Percentiles rank a stretch among this genome's conserved stretches.
Evolutionary conservation across 2,888 invertebrate species (phyloP).

Genomic region (Cheilosia pagana): DNA sequence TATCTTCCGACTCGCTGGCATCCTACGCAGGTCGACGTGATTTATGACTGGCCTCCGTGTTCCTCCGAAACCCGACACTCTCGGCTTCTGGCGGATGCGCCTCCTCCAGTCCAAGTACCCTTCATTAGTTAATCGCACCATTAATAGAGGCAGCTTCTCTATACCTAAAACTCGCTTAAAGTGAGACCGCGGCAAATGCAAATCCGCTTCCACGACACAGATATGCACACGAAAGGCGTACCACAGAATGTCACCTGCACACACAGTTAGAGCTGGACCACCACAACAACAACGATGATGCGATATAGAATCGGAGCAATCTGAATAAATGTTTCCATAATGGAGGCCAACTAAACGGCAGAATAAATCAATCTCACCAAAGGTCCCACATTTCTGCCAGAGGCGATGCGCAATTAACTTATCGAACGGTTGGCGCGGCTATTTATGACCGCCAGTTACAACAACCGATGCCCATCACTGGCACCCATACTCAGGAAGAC

Average conservation of each 20-base stretch:
- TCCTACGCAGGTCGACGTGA: not conserved
- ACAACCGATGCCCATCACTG: not conserved
- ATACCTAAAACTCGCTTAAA: slow-evolving; percentile 17
- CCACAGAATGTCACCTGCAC: slow-evolving; percentile 40
- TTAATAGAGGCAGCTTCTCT: not conserved
- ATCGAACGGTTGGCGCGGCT: slow-evolving; percentile 23
- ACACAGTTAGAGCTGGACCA: not conserved
- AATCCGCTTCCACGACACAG: slow-evolving; percentile 6
- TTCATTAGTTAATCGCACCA: slow-evolving; percentile 5
- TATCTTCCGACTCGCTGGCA: not conserved
- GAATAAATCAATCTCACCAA: slow-evolving; percentile 46
- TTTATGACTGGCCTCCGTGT: not conserved
- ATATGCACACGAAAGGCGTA: not conserved
- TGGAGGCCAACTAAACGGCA: slow-evolving; percentile 39
- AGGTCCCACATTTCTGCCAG: slow-evolving; percentile 7
- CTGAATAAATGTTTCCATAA: slow-evolving; percentile 63
- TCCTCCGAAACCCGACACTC: slow-evolving; percentile 13
- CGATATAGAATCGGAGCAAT: slow-evolving; percentile 41
- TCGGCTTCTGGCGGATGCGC: slow-evolving; percentile 19
- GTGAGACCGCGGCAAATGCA: slow-evolving; percentile 29
- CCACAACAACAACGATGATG: not conserved
- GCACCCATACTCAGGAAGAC: not conserved
- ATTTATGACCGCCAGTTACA: slow-evolving; percentile 39
- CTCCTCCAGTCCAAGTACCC: not conserved
- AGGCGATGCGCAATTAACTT: slow-evolving; percentile 43